Conservation (phyloP, 2,797 vertebrate genomes). For the Sandelia bainsii region DNA sequence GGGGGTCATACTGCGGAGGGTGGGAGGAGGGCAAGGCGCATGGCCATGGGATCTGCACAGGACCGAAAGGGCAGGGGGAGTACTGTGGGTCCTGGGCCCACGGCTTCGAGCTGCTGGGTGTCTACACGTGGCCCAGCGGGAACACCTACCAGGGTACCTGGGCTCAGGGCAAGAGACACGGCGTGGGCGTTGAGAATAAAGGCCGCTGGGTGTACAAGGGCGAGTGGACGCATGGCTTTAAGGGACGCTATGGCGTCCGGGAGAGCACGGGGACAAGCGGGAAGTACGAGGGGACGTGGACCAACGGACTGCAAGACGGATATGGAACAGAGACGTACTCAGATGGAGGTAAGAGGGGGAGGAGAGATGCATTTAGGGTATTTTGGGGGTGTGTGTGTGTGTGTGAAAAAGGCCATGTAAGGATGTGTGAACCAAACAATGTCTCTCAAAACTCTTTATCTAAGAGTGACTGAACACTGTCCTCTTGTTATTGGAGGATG, state of each 20-base stretch:
- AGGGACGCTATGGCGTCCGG: constrained; percentile 97
- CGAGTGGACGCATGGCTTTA: constrained; percentile 99
- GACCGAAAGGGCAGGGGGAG: constrained; percentile 98
- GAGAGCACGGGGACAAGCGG: constrained; percentile 95
- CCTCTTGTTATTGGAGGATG: constrained; percentile 14
- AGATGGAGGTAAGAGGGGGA: constrained; percentile 92
- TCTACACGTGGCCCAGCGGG: constrained; percentile 99
- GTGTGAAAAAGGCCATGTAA: constrained; percentile 20
- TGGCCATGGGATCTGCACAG: constrained; percentile 98
- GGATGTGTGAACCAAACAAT: constrained; percentile 30
- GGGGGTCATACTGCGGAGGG: constrained; percentile 99
- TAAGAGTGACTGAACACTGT: constrained; percentile 40
- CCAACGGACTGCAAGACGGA: constrained; percentile 98
- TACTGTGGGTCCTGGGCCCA: constrained; percentile 98
- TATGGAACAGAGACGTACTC: constrained; percentile 99
- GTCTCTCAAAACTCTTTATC: constrained; percentile 1
- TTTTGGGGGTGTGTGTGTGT: constrained; percentile 16
- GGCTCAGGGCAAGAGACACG: constrained; percentile 98
- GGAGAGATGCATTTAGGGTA: constrained; percentile 54
- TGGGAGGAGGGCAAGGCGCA: constrained; percentile 99
- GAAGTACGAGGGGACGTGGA: constrained; percentile 98
- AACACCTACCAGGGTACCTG: constrained; percentile 99
- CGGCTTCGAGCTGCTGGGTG: constrained; percentile 97
- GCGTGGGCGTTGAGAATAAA: constrained; percentile 97
- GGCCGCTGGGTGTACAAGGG: constrained; percentile 99